A percentile compares a stretch with the other conserved stretches of the same genome.
Evolutionary conservation across 2,113 vertebrate genomes (phyloP).

Genomic region (Rhinolophus sinicus): DNA sequence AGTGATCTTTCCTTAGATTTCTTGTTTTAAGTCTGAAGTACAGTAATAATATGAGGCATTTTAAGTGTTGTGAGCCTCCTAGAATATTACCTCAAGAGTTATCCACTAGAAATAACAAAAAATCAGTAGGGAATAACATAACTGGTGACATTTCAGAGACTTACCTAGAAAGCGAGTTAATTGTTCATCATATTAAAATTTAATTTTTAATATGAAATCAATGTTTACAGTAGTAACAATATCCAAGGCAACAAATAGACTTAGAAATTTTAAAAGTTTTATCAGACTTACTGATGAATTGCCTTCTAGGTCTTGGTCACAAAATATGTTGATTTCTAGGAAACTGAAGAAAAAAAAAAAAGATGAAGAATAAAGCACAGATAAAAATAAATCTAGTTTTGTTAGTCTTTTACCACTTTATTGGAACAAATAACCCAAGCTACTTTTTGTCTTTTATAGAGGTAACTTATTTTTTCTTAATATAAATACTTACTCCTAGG

Average conservation of each 20-base stretch:
- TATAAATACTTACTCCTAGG: not conserved
- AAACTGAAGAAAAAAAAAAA: constrained; percentile 26
- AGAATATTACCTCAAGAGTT: constrained; percentile 10
- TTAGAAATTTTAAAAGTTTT: not conserved
- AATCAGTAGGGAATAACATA: constrained; percentile 12
- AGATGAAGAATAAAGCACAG: not conserved
- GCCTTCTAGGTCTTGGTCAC: not conserved
- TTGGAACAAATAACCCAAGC: not conserved
- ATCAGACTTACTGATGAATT: not conserved
- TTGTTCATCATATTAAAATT: constrained; percentile 30
- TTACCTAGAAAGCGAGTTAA: constrained; percentile 34
- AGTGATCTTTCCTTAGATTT: constrained; percentile 12
- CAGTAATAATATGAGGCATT: constrained; percentile 36
- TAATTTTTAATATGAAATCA: constrained; percentile 41
- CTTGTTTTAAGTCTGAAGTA: constrained; percentile 27
- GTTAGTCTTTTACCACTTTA: not conserved
- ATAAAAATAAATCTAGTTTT: not conserved
- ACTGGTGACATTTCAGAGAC: not conserved
- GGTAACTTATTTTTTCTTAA: not conserved
- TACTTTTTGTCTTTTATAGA: not conserved
- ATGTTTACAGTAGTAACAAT: not conserved
- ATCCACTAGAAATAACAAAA: not conserved
- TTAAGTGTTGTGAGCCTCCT: constrained; percentile 31
- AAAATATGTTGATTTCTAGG: constrained; percentile 42
- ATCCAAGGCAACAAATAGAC: not conserved